Evolutionary conservation across 2,888 invertebrate genomes (phyloP), one percentile per base, ranked within the genome.

Genomic region (Eristalis arbustorum): DNA sequence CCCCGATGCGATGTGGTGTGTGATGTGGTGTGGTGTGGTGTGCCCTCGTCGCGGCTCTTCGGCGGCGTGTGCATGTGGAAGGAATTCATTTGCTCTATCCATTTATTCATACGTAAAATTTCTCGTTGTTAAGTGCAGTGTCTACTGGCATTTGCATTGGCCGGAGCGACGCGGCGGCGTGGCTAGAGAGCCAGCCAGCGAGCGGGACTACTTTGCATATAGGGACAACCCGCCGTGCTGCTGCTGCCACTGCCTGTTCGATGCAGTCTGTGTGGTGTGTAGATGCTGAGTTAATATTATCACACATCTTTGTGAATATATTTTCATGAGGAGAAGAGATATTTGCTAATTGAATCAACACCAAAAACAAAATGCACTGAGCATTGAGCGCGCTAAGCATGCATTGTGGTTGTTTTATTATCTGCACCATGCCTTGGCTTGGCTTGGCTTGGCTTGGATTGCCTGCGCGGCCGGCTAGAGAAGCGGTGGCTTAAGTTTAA

Each of bases 301-400:
- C 88, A 87, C 84, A 85, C 74, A 88, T 88, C 83, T 83, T 73
- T 80, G 83, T 88, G 83, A 87, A 87, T 87, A 87, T 79, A 87
- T 87, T 87, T 87, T 83, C 80, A 83, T 87, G 83, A 80, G 71
- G 80, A 25, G 59, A 59, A 25, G 59, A 83, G 78, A 91, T 92
- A 91, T 92, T 91, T 91, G 92, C 91, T 92, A 91, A 91, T 91
- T 91, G 91, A 91, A 91, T 91, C 91, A 91, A 91, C 91, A 91
- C 91, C 91, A 91, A 92, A 91, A 91, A 90, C 91, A 91, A 90
- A 91, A 91, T 90, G 90, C 91, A 91, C 49, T 49, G 59, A 69
- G 69, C 83, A 83, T 75, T 61, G 23, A 75, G 22, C 57, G 22
- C 57, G 23, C 18, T 49, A 8, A 49, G 49, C 49, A 49, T 49